Evolutionary conservation across 2,888 invertebrate species (phyloP), one percentile per base, ranked within the genome.

Genomic region (Polydrusus pterygomalis): DNA sequence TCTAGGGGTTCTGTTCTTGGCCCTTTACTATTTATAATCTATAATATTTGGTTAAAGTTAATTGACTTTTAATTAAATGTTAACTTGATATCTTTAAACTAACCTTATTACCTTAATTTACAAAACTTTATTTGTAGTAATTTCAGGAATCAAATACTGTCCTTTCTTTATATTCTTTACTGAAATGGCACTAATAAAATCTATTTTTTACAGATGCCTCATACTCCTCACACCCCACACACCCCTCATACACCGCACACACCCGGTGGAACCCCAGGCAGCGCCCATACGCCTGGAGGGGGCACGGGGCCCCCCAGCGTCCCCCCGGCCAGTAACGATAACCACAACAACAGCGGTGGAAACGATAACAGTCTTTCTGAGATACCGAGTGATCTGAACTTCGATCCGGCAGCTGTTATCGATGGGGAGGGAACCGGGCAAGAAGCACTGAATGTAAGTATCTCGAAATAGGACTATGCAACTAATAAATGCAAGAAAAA

Each of bases 371-470:
- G 86, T 72, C 92, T 94, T 81, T 93, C 93, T 80, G 95, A 95
- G 88, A 92, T 96, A 84, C 95, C 95, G 78, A 95, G 95, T 69
- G 96, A 96, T 88, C 91, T 97, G 85, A 96, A 96, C 88, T 97
- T 97, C 86, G 97, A 97, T 89, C 97, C 97, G 47, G 94, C 96
- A 80, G 95, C 96, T 79, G 96, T 96, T 82, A 97, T 97, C 84
- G 97, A 96, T 84, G 96, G 96, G 73, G 97, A 97, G 88, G 96
- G 95, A 81, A 94, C 95, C 79, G 91, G 92, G 51, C 93, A 94
- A 85, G 96, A 97, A 88, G 93, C 93, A 80, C 91, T 97, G 83
- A 97, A 97, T 90, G 97, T 97, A 89, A 95, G 96, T 77, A 47
- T 17, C 10, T 34, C 8, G 8, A 34, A 8, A 34, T n/a, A 9